Evolutionary conservation across 2,113 vertebrate genomes (phyloP), one percentile per base, ranked within the genome.

Genomic region (Tapirus terrestris): DNA sequence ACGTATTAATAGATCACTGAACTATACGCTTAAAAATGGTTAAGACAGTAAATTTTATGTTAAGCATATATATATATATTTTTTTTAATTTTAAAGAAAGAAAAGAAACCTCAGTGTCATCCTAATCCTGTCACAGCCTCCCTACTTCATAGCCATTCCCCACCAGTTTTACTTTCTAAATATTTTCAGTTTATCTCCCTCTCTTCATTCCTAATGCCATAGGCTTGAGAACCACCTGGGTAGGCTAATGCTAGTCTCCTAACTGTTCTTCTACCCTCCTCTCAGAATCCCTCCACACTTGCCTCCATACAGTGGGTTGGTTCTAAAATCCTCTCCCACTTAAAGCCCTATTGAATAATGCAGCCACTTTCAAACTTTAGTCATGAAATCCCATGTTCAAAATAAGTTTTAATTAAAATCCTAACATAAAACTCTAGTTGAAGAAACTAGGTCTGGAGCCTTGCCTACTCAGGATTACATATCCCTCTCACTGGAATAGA

Each of bases 281-380:
- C 51, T 70, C 39, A 70, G 45, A 65, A 94, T 93, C 21, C 29
- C 61, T 58, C 82, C 53, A 48, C 2, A 31, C 36, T 79, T 87
- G 21, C 72, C 48, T 86, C 61, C 92, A 23, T 79, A 79, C n/a
- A 20, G 51, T 87, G 48, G 10, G 21, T 60, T 87, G 10, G 4
- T 73, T 63, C 31, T 85, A 76, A 75, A 93, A 86, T 43, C 72
- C 60, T 93, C n/a, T 93, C 73, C 72, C 61, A 58, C 60, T n/a
- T 68, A 77, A 87, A 87, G 23, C 23, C 51, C 51, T 76, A 45
- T 29, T 87, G 73, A 79, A 48, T 79, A 79, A 93, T 60, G 72
- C 61, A 93, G 48, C 68, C 77, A 68, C 3, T 77, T 56, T 58
- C 20, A 83, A 93, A 76, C 45, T 18, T 82, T 48, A 65, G 27